Evolutionary conservation across 2,888 invertebrate species (phyloP).

Genomic region (Stenichneumon culpator): DNA sequence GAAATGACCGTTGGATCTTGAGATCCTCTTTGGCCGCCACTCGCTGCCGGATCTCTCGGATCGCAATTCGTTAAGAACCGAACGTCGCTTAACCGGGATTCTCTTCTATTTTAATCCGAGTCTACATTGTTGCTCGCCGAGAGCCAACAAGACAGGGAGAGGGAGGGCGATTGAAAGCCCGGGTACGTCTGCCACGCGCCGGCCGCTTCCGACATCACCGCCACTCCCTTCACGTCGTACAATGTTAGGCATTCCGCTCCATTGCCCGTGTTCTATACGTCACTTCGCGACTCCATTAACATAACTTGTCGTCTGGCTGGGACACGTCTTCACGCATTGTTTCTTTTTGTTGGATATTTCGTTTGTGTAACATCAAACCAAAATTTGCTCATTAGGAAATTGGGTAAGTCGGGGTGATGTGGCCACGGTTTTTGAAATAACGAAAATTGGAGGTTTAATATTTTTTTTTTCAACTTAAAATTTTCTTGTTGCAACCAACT

Average conservation of each 20-base stretch:
- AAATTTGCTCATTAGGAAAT: too few species aligned
- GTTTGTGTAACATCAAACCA: background rate
- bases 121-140: conserved; percentile 14
- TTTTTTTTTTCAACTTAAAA: too few species aligned
- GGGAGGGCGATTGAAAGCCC: background rate
- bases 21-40: background rate
- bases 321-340: background rate
- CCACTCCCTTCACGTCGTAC: conserved; percentile 2
- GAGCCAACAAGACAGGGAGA: background rate
- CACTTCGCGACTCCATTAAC: background rate
- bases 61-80: conserved; percentile 22
- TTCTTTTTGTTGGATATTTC: background rate
- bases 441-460: too few species aligned
- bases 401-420: too few species aligned
- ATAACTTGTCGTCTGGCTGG: background rate
- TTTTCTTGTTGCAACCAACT: too few species aligned
- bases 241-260: background rate
- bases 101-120: conserved; percentile 47
- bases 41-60: background rate
- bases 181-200: background rate
- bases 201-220: conserved; percentile 6
- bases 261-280: background rate
- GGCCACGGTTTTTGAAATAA: too few species aligned
- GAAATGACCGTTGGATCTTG: background rate
- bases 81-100: conserved; percentile 41